phyloP scores from a whole-genome alignment of 2,888 invertebrate species.

The Siphlonurus alternatus region DNA sequence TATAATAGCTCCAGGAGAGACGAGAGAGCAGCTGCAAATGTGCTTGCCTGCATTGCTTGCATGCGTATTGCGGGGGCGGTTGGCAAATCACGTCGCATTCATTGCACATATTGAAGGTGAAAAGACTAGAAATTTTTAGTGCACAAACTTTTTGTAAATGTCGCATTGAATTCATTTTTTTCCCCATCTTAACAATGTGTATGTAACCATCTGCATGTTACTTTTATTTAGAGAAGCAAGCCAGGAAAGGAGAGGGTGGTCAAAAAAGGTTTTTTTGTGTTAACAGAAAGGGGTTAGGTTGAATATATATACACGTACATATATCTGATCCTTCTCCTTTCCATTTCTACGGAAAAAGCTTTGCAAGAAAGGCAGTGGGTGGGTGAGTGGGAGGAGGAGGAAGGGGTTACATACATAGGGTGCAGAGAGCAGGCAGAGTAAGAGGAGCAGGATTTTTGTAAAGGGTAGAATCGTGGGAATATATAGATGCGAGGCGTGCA shows the following conservation, averaged over 20 bases:
- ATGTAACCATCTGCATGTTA: background rate
- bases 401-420: background rate
- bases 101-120: background rate
- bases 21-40: background rate
- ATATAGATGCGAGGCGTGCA: too few species aligned
- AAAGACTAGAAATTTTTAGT: too few species aligned
- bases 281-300: background rate
- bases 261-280: background rate
- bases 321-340: background rate
- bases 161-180: background rate
- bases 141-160: background rate
- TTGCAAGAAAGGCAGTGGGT: background rate
- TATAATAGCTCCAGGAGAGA: too few species aligned
- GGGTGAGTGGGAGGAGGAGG: background rate
- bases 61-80: background rate
- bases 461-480: background rate
- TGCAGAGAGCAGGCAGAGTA: background rate
- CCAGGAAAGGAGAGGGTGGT: background rate
- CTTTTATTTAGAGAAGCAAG: background rate
- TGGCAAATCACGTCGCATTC: background rate
- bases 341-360: background rate
- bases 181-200: background rate
- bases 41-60: background rate
- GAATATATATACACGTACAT: background rate
- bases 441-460: background rate